phyloP scores from a whole-genome alignment of 2,888 invertebrate species.

The Hypselothyrea guttata region DNA sequence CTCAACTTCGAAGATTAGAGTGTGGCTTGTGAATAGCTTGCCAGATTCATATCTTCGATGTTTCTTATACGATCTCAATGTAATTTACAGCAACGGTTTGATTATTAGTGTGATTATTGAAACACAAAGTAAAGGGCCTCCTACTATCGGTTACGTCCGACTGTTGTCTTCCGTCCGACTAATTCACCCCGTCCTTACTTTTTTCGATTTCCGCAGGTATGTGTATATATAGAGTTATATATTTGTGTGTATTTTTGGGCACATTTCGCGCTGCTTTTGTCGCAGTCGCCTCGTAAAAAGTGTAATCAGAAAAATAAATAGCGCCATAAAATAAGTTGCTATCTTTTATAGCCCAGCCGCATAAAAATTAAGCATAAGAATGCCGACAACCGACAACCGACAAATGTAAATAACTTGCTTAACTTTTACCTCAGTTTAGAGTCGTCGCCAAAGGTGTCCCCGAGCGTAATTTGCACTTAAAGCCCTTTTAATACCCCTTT shows the following conservation, averaged over 20 bases:
- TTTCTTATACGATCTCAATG: too few relatives aligned
- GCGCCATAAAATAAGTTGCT: conserved; percentile 77
- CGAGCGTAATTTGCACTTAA: conserved; percentile 68
- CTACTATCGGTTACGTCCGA: too few relatives aligned
- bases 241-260: conserved; percentile 42
- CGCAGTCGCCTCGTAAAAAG: conserved; percentile 67
- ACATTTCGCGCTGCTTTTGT: conserved; percentile 46
- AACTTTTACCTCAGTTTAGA: conserved; percentile 52
- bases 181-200: too few relatives aligned
- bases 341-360: conserved; percentile 70
- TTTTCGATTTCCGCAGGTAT: conserved; percentile 49
- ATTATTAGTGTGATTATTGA: too few relatives aligned
- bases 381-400: too few relatives aligned
- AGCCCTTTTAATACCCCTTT: conserved; percentile 51
- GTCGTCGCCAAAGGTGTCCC: conserved; percentile 37
- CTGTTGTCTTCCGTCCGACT: too few relatives aligned
- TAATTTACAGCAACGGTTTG: too few relatives aligned
- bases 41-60: too few relatives aligned
- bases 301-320: conserved; percentile 76
- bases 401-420: conserved; percentile 63
- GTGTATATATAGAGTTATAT: conserved; percentile 25
- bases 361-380: conserved; percentile 62
- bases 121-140: too few relatives aligned
- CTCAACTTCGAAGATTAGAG: too few relatives aligned
- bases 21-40: too few relatives aligned